Percentiles rank a stretch among this genome's conserved stretches.
phyloP scores from a whole-genome alignment of 2,113 vertebrate species.

The Sinocyclocheilus anophthalmus region DNA sequence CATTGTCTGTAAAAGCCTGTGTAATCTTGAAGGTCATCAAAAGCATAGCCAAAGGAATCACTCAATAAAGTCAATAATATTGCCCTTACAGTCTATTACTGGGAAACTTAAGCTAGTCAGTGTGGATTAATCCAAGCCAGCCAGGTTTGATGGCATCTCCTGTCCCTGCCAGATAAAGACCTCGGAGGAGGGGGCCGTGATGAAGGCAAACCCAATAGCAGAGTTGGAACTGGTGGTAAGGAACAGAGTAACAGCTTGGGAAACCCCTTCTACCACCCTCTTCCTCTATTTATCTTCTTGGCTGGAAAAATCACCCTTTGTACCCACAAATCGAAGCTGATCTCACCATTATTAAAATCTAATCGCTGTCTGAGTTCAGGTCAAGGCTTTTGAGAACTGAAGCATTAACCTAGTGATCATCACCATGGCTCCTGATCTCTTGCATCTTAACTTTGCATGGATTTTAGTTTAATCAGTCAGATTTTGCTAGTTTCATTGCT shows the following conservation, averaged over 20 bases:
- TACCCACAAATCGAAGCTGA: not conserved
- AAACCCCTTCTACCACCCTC: not conserved
- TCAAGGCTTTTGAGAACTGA: not conserved
- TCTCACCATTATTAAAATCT: not conserved
- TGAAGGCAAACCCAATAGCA: conserved; percentile 56
- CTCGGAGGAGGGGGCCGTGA: conserved; percentile 56
- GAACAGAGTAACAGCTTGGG: conserved; percentile 26
- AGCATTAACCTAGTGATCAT: conserved; percentile 13
- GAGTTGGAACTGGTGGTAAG: conserved; percentile 57
- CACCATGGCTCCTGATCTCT: not conserved
- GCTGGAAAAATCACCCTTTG: not conserved
- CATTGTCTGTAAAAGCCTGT: not conserved
- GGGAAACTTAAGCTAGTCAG: not conserved
- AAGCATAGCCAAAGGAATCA: not conserved
- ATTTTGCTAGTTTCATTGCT: not conserved
- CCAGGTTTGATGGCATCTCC: conserved; percentile 35
- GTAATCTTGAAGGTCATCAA: not conserved
- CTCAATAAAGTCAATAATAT: not conserved
- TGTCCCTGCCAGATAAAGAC: conserved; percentile 58
- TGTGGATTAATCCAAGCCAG: not conserved
- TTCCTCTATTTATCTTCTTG: conserved; percentile 28
- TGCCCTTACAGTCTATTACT: not conserved
- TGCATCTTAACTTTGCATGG: conserved; percentile 18
- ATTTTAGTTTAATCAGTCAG: not conserved
- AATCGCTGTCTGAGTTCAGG: conserved; percentile 4